Conservation (phyloP, 2,113 vertebrate genomes). For the Antennarius striatus region DNA sequence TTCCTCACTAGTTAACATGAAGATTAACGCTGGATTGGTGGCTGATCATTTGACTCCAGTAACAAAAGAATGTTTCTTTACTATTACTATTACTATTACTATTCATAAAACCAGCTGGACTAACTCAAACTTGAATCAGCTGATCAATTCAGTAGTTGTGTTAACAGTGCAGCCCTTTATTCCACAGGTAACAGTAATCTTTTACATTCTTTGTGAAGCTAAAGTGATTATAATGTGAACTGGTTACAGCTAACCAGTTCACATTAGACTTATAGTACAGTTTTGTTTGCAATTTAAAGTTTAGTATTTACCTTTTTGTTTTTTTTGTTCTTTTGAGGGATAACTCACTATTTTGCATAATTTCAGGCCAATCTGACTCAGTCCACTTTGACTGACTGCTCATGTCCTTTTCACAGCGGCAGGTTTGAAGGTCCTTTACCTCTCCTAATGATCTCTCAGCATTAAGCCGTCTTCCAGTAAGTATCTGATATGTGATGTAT, state of each 20-base stretch:
- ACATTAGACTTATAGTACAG: not conserved
- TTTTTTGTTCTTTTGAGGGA: not conserved
- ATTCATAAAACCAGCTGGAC: slow-evolving; percentile 3
- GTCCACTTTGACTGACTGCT: not conserved
- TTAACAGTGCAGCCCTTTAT: slow-evolving; percentile 50
- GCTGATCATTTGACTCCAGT: not conserved
- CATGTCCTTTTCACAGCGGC: slow-evolving; percentile 70
- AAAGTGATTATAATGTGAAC: slow-evolving; percentile 10
- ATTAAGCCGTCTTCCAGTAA: slow-evolving; percentile 83
- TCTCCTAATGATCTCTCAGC: slow-evolving; percentile 85
- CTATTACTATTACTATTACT: not conserved
- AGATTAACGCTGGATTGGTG: not conserved
- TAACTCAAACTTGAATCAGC: slow-evolving; percentile 3
- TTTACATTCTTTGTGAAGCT: slow-evolving; percentile 1
- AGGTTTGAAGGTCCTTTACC: slow-evolving; percentile 82
- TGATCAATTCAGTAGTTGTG: slow-evolving; percentile 6
- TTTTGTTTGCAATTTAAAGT: not conserved
- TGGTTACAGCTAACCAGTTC: slow-evolving; percentile 2
- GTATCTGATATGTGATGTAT: slow-evolving; percentile 65
- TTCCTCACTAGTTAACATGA: not conserved
- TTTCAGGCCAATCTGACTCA: not conserved
- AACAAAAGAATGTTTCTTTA: not conserved
- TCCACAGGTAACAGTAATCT: slow-evolving; percentile 3
- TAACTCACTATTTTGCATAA: not conserved
- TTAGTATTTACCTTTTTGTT: not conserved